Percentiles rank a stretch among this genome's conserved stretches.
Evolutionary conservation across 2,113 vertebrate species (phyloP).

Genomic region (Thymallus thymallus): DNA sequence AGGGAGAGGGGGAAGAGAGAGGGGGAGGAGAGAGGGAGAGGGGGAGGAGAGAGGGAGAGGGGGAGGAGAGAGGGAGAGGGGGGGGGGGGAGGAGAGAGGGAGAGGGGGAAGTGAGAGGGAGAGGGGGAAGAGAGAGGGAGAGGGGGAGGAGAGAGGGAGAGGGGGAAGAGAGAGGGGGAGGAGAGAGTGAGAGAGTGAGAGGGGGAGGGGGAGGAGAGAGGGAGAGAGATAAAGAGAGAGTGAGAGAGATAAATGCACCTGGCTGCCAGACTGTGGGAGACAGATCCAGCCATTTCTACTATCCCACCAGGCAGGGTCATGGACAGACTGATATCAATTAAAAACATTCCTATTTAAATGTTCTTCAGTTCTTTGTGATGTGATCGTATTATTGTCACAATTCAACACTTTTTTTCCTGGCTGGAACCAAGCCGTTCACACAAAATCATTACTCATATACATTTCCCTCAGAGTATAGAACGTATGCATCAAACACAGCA

Average conservation of each 20-base stretch:
- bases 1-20: not conserved
- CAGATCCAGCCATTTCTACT: constrained; percentile 10
- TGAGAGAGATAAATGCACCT: not conserved
- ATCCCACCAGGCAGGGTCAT: constrained; percentile 8
- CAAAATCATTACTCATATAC: too few species aligned
- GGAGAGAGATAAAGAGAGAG: not conserved
- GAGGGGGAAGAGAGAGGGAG: not conserved
- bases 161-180: not conserved
- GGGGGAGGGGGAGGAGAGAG: not conserved
- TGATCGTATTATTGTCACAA: too few species aligned
- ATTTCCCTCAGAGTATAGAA: too few species aligned
- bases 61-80: not conserved
- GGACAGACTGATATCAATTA: constrained; percentile 22
- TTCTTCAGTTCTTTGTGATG: too few species aligned
- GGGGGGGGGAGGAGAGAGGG: not conserved
- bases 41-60: not conserved
- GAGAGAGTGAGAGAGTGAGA: not conserved
- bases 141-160: not conserved
- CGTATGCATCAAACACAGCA: too few species aligned
- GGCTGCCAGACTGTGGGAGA: constrained; percentile 6
- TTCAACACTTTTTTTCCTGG: too few species aligned
- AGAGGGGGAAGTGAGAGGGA: not conserved
- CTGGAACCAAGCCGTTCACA: too few species aligned
- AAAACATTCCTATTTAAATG: too few species aligned
- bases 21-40: not conserved